These are phyloP conservation scores for Megaceryle torquata DNA, from an alignment of 2,113 vertebrate genomes.

Conservation along the genomic window DNA sequence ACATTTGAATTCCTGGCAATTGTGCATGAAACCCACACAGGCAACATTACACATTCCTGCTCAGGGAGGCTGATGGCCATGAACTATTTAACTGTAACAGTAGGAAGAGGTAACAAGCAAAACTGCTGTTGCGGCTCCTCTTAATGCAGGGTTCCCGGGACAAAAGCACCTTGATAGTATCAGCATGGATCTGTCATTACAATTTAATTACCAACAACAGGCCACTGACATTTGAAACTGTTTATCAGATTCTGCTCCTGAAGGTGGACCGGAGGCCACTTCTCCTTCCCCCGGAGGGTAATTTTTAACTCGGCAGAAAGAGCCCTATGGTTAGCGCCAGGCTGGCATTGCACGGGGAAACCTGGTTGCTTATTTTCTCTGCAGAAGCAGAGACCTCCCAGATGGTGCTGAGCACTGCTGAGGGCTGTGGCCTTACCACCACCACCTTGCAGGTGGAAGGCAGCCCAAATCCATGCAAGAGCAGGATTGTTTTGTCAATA, in stretches of 20 bases:
- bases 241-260: conserved; percentile 47
- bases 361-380: fast-evolving
- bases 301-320: background rate
- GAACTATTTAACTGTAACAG: conserved; percentile 30
- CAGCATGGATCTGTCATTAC: conserved; percentile 54
- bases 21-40: background rate
- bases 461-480: background rate
- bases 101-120: conserved; percentile 47
- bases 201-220: conserved; percentile 66
- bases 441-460: background rate
- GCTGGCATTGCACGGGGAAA: background rate
- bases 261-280: conserved; percentile 20
- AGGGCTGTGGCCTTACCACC: background rate
- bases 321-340: fast-evolving
- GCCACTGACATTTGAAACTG: conserved; percentile 62
- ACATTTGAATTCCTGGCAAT: background rate
- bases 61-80: background rate
- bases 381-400: background rate
- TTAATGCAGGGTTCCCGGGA: conserved; percentile 16
- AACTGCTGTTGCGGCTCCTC: conserved; percentile 33
- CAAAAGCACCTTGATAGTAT: conserved; percentile 64
- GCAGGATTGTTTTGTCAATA: background rate
- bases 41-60: background rate
- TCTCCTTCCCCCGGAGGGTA: background rate
- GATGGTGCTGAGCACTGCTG: fast-evolving